Evolutionary conservation across 37 sponge, comb jelly and placozoan genomes (phyloP), one percentile per base, ranked within the genome.

Genomic region (Eunapius fragilis): DNA sequence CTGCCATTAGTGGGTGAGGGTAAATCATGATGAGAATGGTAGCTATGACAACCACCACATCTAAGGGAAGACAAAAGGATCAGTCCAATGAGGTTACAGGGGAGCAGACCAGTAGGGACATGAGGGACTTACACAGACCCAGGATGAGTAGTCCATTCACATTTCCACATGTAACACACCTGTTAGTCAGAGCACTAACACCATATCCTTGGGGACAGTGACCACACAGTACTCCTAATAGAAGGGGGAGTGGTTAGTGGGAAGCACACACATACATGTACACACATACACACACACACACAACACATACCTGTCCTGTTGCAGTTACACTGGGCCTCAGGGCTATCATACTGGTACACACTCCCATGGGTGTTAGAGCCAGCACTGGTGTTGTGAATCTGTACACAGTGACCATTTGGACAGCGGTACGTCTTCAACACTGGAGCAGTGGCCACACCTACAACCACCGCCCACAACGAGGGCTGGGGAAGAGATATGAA

Each of bases 201-300:
- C 90, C 88, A 33, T 25, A 34, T 13, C 91, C 84, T 2, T 89
- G 84, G 10, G 27, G 37, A 47, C 94, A 93, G 19, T 79, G 41
- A 22, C 94, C 94, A 93, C 94, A 93, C 33, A 93, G 80, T 9
- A 87, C 77, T 72, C 94, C 94, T 93, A 77, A n/a, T 19, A 6
- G 41, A 58, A 31, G 36, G 26, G 22, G 74, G 19, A 11, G 81
- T 68, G 68, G 81, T 24, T 28, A 5, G 69, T 28, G n/a, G 34
- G 31, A 25, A 10, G n/a, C 2, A 25, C 24, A 32, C 14, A 11
- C 5, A 72, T 33, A 58, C 58, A 58, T 17, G 58, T 17, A 58
- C 22, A 58, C 58, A 17, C 58, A 11, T 17, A 58, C 17, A 11
- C 88, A 37, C 27, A 84, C 85, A 17, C 58, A 58, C 58, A 58